A percentile compares a stretch with the other conserved stretches of the same genome.
Conservation (phyloP, 2,888 invertebrate species). For the Omphaloscelis lunosa region DNA sequence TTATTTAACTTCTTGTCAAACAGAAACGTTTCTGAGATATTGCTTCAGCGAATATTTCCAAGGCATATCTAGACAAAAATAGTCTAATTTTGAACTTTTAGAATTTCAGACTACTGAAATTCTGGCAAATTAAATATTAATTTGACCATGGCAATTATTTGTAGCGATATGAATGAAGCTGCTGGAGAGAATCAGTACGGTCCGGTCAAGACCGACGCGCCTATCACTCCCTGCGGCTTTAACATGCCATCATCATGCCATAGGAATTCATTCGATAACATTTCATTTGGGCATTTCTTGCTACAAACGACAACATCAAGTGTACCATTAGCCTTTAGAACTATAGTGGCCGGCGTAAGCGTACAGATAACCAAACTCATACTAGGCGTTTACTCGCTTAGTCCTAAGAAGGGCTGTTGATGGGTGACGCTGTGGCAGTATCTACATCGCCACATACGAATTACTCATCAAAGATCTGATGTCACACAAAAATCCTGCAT, state of each 20-base stretch:
- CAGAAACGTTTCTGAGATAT: not conserved
- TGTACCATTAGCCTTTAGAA: not conserved
- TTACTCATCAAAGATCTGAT: too few relatives aligned
- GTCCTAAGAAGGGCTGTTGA: not conserved
- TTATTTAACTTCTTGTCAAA: not conserved
- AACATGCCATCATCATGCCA: not conserved
- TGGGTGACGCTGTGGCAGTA: too few relatives aligned
- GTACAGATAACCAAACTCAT: not conserved
- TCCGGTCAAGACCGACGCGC: not conserved
- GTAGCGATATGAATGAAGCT: not conserved
- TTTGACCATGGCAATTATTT: not conserved
- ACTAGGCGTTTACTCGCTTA: not conserved
- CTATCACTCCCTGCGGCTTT: not conserved
- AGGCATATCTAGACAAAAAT: not conserved
- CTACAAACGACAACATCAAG: not conserved
- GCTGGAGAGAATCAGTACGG: not conserved
- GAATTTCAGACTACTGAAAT: not conserved
- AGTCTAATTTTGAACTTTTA: not conserved
- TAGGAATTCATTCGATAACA: not conserved
- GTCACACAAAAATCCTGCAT: too few relatives aligned
- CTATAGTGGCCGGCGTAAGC: not conserved
- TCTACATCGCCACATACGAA: too few relatives aligned
- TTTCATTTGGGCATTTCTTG: not conserved
- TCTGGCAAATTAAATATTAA: not conserved
- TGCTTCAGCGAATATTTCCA: not conserved